Evolutionary conservation across 2,797 vertebrate genomes (phyloP).

Genomic region (Mycteria americana): DNA sequence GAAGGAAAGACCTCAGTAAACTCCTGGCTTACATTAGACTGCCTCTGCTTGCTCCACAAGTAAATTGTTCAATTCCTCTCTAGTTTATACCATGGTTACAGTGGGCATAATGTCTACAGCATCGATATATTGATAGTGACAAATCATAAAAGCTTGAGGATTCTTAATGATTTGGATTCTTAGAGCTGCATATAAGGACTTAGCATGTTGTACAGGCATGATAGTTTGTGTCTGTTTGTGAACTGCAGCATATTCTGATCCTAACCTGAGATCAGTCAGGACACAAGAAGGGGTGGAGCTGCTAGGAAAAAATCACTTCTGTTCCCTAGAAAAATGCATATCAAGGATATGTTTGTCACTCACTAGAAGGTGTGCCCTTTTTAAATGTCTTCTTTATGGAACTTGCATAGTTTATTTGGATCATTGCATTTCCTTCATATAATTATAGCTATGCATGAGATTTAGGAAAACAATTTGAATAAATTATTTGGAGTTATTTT

Average conservation of each 20-base stretch:
- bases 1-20: conserved; percentile 85
- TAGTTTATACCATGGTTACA: background rate
- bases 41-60: conserved; percentile 93
- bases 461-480: background rate
- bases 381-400: background rate
- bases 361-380: background rate
- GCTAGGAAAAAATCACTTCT: background rate
- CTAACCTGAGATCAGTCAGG: background rate
- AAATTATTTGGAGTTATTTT: background rate
- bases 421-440: background rate
- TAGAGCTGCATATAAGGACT: background rate
- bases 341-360: background rate
- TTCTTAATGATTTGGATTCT: background rate
- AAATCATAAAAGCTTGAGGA: background rate
- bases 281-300: background rate
- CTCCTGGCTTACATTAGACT: conserved; percentile 91
- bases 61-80: conserved; percentile 64
- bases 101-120: background rate
- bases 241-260: background rate
- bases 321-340: background rate
- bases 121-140: background rate
- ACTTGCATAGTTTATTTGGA: background rate
- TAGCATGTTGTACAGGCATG: background rate
- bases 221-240: background rate
- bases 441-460: background rate